Evolutionary conservation across 2,888 invertebrate species (phyloP), one percentile per base, ranked within the genome.

Genomic region (Rotaria sp.): DNA sequence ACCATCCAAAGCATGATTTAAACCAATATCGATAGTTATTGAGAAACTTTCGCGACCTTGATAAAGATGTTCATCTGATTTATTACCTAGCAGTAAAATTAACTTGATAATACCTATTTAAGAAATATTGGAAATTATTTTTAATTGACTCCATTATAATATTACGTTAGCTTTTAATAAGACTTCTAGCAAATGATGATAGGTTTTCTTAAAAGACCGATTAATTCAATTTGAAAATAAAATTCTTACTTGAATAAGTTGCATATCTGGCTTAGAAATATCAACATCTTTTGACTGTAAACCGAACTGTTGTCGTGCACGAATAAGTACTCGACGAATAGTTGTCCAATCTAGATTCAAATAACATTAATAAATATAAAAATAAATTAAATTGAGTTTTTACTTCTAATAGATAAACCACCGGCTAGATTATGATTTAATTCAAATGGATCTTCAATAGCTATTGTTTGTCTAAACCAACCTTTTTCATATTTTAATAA

Each of bases 401-500:
- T 90, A 93, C 93, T 93, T 90, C 92, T 92, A 87, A 91, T 90
- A 1, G 92, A 92, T 84, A 93, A 90, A 4, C 92, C 93, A 86
- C 91, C 90, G 30, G 93, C 93, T 74, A 93, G 90, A 89, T 93
- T 93, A 88, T 93, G 93, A 87, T 88, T 90, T 57, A 92, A 89
- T 88, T 93, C 92, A 90, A 93, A 93, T 13, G 93, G 93, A 90
- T 93, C 93, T 91, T 93, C 93, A 88, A 93, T 93, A 52, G 93
- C 93, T 85, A 93, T 90, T 85, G 91, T 91, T 85, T 91, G 91
- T 2, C 92, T 91, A 88, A 92, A 92, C 93, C 93, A 93, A 45
- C 92, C 90, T 89, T 93, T 93, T 87, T 93, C 92, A 88, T 92
- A 91, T 86, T 92, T 91, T 2, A 91, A 91, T 67, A 93, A 89